Evolutionary conservation across 2,888 invertebrate species (phyloP).

Genomic region (Cylindroiulus punctatus): DNA sequence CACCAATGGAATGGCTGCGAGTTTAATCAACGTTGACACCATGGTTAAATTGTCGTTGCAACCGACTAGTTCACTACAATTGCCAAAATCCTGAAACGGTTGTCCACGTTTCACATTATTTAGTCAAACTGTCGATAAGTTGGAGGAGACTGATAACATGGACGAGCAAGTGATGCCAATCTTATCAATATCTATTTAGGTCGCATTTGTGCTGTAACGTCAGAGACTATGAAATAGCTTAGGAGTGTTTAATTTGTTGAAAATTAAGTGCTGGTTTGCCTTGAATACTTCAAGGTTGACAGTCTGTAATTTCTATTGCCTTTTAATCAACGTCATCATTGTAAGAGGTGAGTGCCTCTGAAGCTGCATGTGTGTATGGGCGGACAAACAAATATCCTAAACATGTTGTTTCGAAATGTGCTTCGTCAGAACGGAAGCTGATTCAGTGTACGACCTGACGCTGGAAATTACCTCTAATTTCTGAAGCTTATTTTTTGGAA

Average conservation of each 20-base stretch:
- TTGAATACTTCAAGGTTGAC: neutral
- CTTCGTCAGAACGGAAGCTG: no score
- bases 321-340: neutral
- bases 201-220: neutral
- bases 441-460: no score
- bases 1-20: neutral
- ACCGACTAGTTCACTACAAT: neutral
- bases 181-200: constrained; percentile 23
- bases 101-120: constrained; percentile 21
- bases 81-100: neutral
- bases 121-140: neutral
- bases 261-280: neutral
- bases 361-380: neutral
- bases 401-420: no score
- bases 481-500: no score
- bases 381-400: no score
- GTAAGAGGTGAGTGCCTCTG: no score
- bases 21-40: neutral
- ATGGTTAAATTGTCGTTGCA: neutral
- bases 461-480: no score
- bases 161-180: neutral
- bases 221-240: neutral
- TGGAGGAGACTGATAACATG: neutral
- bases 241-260: neutral
- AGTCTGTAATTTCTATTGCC: neutral